These are phyloP conservation scores for Drosophila hydei DNA, from an alignment of 1,140 invertebrate genomes.

Conservation along the genomic window DNA sequence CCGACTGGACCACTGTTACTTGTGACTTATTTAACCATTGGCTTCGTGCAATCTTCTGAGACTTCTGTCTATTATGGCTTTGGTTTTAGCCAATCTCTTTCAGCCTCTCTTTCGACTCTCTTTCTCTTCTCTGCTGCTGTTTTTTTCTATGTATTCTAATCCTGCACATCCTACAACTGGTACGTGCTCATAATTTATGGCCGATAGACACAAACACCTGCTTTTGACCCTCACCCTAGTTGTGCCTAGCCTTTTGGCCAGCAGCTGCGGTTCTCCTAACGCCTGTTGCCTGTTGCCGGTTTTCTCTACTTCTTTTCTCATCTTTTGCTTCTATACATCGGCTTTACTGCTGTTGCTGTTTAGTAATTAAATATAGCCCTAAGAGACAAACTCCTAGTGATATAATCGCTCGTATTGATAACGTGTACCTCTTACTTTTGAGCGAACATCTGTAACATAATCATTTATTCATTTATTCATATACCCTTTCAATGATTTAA, in stretches of 20 bases:
- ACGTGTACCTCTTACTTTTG: conserved; percentile 41
- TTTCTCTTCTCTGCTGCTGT: conserved; percentile 38
- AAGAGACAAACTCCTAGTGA: conserved; percentile 21
- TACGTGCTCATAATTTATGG: conserved; percentile 77
- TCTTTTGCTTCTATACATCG: conserved; percentile 9
- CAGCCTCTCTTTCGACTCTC: not conserved
- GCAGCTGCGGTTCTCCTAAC: conserved; percentile 47
- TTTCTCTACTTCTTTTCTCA: not conserved
- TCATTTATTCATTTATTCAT: too few species aligned
- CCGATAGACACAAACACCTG: conserved; percentile 48
- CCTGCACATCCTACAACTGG: conserved; percentile 47
- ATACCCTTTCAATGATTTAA: too few species aligned
- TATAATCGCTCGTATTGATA: conserved; percentile 44
- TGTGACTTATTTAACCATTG: conserved; percentile 53
- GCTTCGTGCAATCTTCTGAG: conserved; percentile 20
- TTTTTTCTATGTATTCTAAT: conserved; percentile 65
- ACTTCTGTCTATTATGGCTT: not conserved
- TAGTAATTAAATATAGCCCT: conserved; percentile 66
- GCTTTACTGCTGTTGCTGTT: conserved; percentile 63
- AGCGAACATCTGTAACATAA: conserved; percentile 42
- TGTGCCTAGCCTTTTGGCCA: conserved; percentile 46
- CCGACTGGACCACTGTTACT: too few species aligned
- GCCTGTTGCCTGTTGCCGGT: conserved; percentile 20
- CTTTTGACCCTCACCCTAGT: conserved; percentile 20
- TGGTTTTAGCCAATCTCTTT: conserved; percentile 6